Base-by-base conservation (phyloP, 2,888 invertebrate species). In the Tinea pellionella region DNA sequence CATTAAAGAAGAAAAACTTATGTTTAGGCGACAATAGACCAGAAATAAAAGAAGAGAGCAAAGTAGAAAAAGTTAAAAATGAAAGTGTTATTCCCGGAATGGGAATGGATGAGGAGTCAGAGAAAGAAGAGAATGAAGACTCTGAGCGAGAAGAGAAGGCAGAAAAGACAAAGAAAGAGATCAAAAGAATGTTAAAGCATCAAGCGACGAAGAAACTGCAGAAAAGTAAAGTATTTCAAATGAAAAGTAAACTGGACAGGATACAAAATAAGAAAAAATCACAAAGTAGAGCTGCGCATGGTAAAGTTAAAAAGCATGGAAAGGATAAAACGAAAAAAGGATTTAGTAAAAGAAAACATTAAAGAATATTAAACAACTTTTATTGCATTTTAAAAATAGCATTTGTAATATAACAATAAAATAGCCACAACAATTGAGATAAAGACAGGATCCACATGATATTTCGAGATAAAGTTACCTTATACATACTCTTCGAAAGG, bases 211-310 rank as follows among this genome's bases (percentile, higher is more conserved):
- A 92, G 67, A 91, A 91, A 71, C 88, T 94, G 13, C 90, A 93
- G 69, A 92, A 93, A 65, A 95, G 93, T 70, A 94, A 93, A 88
- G 89, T 90, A 0, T 94, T 92, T 68, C 92, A 93, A 80, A 89
- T 89, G 78, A 94, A 95, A 70, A 92, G 90, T 66, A 92, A 91
- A 72, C 69, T 94, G 24, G 93, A 94, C 63, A 89, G 90, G 64
- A 80, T 89, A 59, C 90, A 91, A 65, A 93, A 94, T 70, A 92
- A 89, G 66, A 94, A 93, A 74, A 91, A 91, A 70, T 88, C 91
- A 0, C 73, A 72, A 41, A 24, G 6, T 6, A 24, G 24, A 24
- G 24, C 24, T 3, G 59, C 61, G 60, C 63, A 65, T 41, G 56
- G 61, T 12, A 59, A 30, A 55, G 43, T 13, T 24, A 53, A 61